Evolutionary conservation across 1,140 invertebrate genomes (phyloP), one percentile per base, ranked within the genome.

Genomic region (Drosophila seguyi): DNA sequence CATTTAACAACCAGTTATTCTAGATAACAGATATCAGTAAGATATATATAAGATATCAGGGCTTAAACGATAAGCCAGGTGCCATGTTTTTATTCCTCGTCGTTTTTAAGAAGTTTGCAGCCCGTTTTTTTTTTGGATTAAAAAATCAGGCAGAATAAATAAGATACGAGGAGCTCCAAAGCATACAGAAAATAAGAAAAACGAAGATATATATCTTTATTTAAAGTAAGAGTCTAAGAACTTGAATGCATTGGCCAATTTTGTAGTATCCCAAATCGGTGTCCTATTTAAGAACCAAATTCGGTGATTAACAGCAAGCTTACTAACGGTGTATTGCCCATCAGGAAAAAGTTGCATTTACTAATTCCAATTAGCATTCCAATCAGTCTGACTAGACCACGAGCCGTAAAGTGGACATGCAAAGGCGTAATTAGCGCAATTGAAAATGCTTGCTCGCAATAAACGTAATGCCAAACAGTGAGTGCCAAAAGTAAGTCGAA

Each of bases 361-460:
- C 16, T 44, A 78, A 60, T 78, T 55, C 61, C 74, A 82, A 81
- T 69, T 80, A 55, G 39, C 62, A 59, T 67, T 68, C 41, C 53
- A 36, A 53, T 39, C 44, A 59, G 38, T 36, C 20, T 16, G 52
- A 44, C 31, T 38, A 18, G 52, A 34, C 50, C 34, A 71, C 27
- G 22, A 29, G 50, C 7, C 20, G 55, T 44, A 36, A 34, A 73
- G 38, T 73, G 45, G 38, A 29, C 53, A 59, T 47, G 55, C 53
- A 57, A 60, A 34, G 53, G 44, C 71, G 36, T 58, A 78, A 83
- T 83, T 79, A 66, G 58, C 34, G 18, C 69, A 67, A 57, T 25
- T 47, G 61, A 77, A 56, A 63, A 48, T 25, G 52, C 60, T 34
- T 55, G 36, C 38, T 61, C 39, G 44, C 42, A 58, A 39, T 39